phyloP scores from a whole-genome alignment of 2,888 invertebrate species.

The Mythimna ferrago region DNA sequence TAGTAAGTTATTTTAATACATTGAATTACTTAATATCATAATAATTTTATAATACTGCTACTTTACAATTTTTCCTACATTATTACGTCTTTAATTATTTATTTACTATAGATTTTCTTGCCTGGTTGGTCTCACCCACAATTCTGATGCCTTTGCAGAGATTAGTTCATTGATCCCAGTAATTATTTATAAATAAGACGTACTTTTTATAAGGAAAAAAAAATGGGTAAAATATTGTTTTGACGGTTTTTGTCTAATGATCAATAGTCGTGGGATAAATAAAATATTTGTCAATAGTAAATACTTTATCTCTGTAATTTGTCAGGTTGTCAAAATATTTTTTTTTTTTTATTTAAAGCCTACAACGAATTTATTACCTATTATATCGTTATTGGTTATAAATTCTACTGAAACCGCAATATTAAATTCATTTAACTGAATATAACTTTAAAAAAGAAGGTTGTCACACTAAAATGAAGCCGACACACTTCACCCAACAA shows the following conservation, averaged over 20 bases:
- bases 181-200: not conserved
- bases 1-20: too few species aligned
- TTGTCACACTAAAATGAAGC: conserved; percentile 38
- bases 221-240: not conserved
- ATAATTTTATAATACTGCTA: too few species aligned
- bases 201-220: not conserved
- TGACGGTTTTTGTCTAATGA: not conserved
- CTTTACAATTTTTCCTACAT: too few species aligned
- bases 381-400: not conserved
- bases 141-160: not conserved
- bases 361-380: too few species aligned
- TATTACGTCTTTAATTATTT: too few species aligned
- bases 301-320: not conserved
- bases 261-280: not conserved
- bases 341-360: too few species aligned
- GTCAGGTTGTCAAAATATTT: not conserved
- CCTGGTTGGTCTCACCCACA: too few species aligned
- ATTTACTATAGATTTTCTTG: too few species aligned
- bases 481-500: conserved; percentile 14
- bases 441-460: too few species aligned
- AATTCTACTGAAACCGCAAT: not conserved
- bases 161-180: not conserved
- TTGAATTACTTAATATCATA: too few species aligned
- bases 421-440: too few species aligned
- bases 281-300: not conserved